Evolutionary conservation across 2,797 vertebrate species (phyloP).

Genomic region (Acanthornis magna): DNA sequence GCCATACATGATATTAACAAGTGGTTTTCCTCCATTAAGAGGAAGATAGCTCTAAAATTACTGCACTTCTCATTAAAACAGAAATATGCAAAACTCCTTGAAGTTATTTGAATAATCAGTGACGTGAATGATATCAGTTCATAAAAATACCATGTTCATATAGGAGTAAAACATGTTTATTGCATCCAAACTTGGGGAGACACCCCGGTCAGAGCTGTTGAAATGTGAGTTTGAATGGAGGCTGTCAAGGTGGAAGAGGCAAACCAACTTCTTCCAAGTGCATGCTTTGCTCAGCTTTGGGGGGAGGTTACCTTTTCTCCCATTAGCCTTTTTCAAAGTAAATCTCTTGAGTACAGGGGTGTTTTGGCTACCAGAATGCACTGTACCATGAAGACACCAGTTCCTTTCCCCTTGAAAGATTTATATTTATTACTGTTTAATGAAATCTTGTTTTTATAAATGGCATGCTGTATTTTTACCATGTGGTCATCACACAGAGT

Average conservation of each 20-base stretch:
- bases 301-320: background rate
- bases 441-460: background rate
- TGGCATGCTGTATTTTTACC: background rate
- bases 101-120: constrained; percentile 10
- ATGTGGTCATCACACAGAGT: rapidly evolving
- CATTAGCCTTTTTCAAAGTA: background rate
- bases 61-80: constrained; percentile 34
- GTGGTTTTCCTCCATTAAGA: constrained; percentile 53
- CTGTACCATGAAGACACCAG: background rate
- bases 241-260: background rate
- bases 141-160: background rate
- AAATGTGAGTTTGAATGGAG: background rate
- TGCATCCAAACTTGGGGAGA: background rate
- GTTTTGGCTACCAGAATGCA: background rate
- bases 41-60: constrained; percentile 32
- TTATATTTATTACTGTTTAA: background rate
- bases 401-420: background rate
- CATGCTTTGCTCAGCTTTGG: background rate
- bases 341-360: background rate
- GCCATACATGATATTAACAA: constrained; percentile 64
- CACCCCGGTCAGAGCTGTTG: background rate
- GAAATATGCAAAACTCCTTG: constrained; percentile 16
- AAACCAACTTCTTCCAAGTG: background rate
- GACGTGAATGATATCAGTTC: background rate
- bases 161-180: background rate